Evolutionary conservation across 30 jellyfish, hydroid and myxozoan genomes (phyloP), one percentile per base, ranked within the genome.

Genomic region (Turritopsis rubra): DNA sequence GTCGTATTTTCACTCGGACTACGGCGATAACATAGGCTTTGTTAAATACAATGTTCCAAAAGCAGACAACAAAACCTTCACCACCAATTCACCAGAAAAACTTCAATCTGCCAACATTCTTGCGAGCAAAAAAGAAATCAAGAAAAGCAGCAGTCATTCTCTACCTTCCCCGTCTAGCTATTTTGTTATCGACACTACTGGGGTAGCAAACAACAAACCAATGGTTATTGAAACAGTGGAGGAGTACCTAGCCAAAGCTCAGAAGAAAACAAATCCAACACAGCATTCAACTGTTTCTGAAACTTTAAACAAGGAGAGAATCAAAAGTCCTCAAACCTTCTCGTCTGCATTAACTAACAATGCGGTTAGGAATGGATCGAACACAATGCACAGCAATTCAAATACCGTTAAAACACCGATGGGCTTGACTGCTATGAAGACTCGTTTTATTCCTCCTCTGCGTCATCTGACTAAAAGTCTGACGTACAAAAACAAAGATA

Each of bases 181-280:
- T 21, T 80, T 80, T 53, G 23, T 80, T 4, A 80, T 80, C 27
- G 87, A 80, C 28, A 80, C 87, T 16, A 80, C 87, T 25, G 87
- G 87, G 1, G 87, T 80, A 30, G 79, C 81, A 8, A 80, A 27
- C 18, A 80, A 80, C 81, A 80, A 52, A 28, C 87, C 87, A 4
- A 80, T 80, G 87, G 84, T 80, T 16, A 80, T 80, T 1, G 87
- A 80, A 80, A 80, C 82, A 72, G 87, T 80, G 18, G 82, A 60
- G n/a, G 87, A 80, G 21, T 80, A 80, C 66, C 20, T 80, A 52
- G 7, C 54, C 31, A 80, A 80, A 80, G 28, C 54, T 19, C 29
- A n/a, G 27, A 52, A 30, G 29, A 80, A 7, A 20, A 21, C 30
- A 19, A 80, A 0, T 31, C 41, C 25, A 66, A 26, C 76, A 26